phyloP scores from a whole-genome alignment of 2,113 vertebrate genomes.

The Seriola dumerili region DNA sequence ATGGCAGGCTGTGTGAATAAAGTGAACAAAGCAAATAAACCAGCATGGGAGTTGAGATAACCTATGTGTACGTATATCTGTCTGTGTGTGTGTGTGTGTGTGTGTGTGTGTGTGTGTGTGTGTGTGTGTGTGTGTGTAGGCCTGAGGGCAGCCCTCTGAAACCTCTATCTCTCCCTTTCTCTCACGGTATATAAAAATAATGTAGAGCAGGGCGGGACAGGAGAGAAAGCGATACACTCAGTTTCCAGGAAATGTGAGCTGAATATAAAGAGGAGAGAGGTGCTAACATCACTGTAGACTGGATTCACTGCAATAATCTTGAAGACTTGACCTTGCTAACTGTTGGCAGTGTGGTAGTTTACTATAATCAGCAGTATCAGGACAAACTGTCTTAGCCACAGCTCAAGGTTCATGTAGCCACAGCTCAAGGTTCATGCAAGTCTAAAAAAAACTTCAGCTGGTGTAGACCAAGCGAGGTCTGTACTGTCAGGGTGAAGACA shows the following conservation, averaged over 20 bases:
- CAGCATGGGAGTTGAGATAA: conserved; percentile 44
- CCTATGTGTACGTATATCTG: conserved; percentile 10
- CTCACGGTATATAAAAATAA: conserved; percentile 44
- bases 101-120: conserved; percentile 16
- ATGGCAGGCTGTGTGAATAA: conserved; percentile 36
- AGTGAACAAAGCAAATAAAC: conserved; percentile 58
- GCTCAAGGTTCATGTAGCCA: neutral
- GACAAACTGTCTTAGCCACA: neutral
- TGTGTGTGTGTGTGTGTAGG: conserved; percentile 18
- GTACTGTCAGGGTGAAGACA: no score
- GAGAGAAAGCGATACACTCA: conserved; percentile 28
- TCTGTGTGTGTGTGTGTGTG: conserved; percentile 32
- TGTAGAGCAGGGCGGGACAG: conserved; percentile 42
- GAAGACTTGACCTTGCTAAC: conserved; percentile 6
- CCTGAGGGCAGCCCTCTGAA: conserved; percentile 63
- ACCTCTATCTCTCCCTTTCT: conserved; percentile 27
- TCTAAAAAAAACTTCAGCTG: neutral
- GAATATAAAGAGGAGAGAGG: conserved; percentile 33
- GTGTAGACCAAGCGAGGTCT: neutral
- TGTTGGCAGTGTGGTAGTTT: conserved; percentile 4
- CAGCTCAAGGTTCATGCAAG: neutral
- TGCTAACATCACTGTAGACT: neutral
- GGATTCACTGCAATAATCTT: neutral
- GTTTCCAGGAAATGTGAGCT: conserved; percentile 19
- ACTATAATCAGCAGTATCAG: conserved; percentile 21